A percentile compares a stretch with the other conserved stretches of the same genome.
These are phyloP conservation scores for Hepsetus odoe DNA, from an alignment of 2,113 vertebrate species.

Conservation along the genomic window DNA sequence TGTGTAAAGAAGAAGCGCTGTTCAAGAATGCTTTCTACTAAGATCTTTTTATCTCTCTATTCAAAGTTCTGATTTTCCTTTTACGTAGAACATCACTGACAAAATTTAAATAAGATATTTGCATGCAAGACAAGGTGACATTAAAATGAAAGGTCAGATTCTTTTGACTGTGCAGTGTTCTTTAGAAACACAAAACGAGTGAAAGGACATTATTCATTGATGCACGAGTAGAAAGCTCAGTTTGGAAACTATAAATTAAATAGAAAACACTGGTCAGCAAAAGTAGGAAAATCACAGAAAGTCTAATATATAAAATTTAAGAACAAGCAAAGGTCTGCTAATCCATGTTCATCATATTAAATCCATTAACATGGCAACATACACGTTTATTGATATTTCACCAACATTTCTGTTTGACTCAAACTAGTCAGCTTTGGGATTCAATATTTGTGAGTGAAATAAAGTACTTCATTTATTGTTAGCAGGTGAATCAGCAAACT, in stretches of 20 bases:
- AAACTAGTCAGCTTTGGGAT: too few relatives aligned
- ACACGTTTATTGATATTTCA: too few relatives aligned
- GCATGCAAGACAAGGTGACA: slow-evolving; percentile 5
- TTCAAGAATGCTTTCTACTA: neutral
- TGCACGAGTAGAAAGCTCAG: neutral
- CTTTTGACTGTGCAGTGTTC: neutral
- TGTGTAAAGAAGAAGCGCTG: neutral
- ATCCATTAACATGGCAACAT: too few relatives aligned
- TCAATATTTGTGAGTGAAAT: neutral
- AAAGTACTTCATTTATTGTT: neutral
- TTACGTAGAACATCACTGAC: slow-evolving; percentile 17
- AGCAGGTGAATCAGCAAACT: neutral
- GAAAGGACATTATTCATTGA: neutral
- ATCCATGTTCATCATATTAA: too few relatives aligned
- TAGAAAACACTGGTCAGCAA: too few relatives aligned
- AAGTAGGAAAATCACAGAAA: too few relatives aligned
- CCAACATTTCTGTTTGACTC: too few relatives aligned
- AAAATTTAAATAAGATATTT: slow-evolving; percentile 40
- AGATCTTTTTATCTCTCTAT: slow-evolving; percentile 5
- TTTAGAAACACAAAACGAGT: neutral
- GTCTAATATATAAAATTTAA: too few relatives aligned
- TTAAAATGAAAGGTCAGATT: slow-evolving; percentile 8
- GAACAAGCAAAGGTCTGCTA: too few relatives aligned
- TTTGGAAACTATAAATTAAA: too few relatives aligned
- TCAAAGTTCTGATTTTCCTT: slow-evolving; percentile 38